A percentile compares a stretch with the other conserved stretches of the same genome.
Conservation (phyloP, 2,113 vertebrate species). For the Saccopteryx bilineata region DNA sequence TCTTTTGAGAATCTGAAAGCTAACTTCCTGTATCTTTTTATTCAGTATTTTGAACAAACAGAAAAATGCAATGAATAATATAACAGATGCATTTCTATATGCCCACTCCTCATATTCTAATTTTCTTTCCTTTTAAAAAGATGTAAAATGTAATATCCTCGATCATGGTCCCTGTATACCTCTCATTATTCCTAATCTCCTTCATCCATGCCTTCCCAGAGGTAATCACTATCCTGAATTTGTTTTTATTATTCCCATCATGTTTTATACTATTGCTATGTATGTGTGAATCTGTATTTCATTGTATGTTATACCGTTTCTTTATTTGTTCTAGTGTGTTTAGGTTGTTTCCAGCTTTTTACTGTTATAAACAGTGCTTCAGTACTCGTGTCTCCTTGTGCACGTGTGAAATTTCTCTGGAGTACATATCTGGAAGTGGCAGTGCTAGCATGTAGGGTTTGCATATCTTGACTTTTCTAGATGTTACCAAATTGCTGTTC, state of each 20-base stretch:
- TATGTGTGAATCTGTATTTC: neutral
- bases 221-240: neutral
- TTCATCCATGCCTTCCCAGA: neutral
- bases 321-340: neutral
- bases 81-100: neutral
- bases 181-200: neutral
- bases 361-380: neutral
- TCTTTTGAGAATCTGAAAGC: neutral
- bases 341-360: neutral
- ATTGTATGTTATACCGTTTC: neutral
- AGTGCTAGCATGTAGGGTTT: neutral
- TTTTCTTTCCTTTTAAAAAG: neutral
- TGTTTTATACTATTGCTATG: neutral
- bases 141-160: neutral
- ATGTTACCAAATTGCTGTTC: constrained; percentile 22
- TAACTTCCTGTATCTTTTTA: neutral
- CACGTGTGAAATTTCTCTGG: neutral
- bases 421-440: neutral
- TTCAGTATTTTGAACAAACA: constrained; percentile 34
- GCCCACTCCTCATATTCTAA: neutral
- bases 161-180: neutral
- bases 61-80: neutral
- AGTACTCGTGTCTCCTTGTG: neutral
- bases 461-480: neutral
- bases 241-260: neutral